Evolutionary conservation across 64 coral and sea anemone species (phyloP), one percentile per base, ranked within the genome.

Genomic region (Acropora tenuis): DNA sequence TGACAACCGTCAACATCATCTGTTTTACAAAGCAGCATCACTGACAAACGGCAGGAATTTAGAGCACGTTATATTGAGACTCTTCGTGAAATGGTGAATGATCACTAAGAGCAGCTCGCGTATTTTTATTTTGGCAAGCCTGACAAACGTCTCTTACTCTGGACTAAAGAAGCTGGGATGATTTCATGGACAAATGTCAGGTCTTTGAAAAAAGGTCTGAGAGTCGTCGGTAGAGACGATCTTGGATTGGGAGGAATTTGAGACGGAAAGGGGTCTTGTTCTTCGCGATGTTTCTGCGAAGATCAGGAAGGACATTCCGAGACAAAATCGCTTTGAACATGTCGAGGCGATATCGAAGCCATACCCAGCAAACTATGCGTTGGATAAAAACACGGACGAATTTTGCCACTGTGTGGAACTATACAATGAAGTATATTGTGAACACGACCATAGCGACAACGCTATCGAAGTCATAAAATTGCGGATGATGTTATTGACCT

Each of bases 231-330:
- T 3, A 85, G 66, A 49, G 12, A 46, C 2, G 63, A 85, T 40
- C 44, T 30, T 8, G 63, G 9, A 1, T 3, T 47, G 69, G n/a
- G 16, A 42, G 2, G 80, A 4, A 13, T 84, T 47, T 18, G 43
- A 71, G 68, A 71, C 49, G 1, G 72, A 85, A 12, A 69, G 82
- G 47, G 63, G 72, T n/a, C 61, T 85, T 17, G 46, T 85, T 71
- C 45, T 85, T 85, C 16, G 69, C 1, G 11, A 72, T 49, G 8
- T 71, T 16, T 85, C 69, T 71, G 10, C 6, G 52, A 85, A 19
- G 16, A 71, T 20, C 8, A 69, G 17, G 8, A n/a, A 10, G 52
- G 46, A 10, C 6, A 16, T 6, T 69, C 47, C 18, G 10, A 55
- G 10, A 0, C 0, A 55, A 55, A 55, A 12, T 63, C 11, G 9